Evolutionary conservation across 2,113 vertebrate genomes (phyloP), one percentile per base, ranked within the genome.

Genomic region (Empidonax traillii): DNA sequence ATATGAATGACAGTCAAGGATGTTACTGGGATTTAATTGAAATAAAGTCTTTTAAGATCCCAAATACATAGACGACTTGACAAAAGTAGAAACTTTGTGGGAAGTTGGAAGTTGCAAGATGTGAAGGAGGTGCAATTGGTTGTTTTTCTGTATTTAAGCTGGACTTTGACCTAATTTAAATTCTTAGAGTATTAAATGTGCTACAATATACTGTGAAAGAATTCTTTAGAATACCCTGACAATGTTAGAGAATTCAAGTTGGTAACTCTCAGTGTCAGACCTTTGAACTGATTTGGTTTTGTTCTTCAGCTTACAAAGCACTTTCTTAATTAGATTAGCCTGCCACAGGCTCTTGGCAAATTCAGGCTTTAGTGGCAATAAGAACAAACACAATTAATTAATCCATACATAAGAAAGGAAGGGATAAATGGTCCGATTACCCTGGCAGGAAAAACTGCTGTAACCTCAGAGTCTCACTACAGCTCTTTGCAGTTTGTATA

Each of bases 271-370:
- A 66, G 68, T 81, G 89, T 78, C 73, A 81, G 73, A 77, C 56
- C 89, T 90, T 79, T 89, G 82, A 87, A 91, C 61, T 41, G 71
- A 83, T 86, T 90, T 80, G 80, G 80, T 55, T 93, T 94, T 90
- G 69, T 84, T 96, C 90, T 87, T 82, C 61, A 80, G 91, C 76
- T 97, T 95, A 94, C 87, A 94, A 91, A 96, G 82, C 88, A 89
- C 59, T 92, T 93, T 65, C 52, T 74, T 95, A 95, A 94, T 91
- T 96, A 96, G 93, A 91, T 95, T 96, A 95, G 74, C 44, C 79
- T 89, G 69, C 85, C 77, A 85, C n/a, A 28, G 67, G 55, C 77
- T 96, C 66, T 75, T 4, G 3, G 77, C 80, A 61, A 68, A 85
- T 94, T 92, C 89, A 67, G 37, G 9, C 79, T 69, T 85, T 87